Evolutionary conservation across 2,797 vertebrate species (phyloP).

Genomic region (Crenichthys baileyi): DNA sequence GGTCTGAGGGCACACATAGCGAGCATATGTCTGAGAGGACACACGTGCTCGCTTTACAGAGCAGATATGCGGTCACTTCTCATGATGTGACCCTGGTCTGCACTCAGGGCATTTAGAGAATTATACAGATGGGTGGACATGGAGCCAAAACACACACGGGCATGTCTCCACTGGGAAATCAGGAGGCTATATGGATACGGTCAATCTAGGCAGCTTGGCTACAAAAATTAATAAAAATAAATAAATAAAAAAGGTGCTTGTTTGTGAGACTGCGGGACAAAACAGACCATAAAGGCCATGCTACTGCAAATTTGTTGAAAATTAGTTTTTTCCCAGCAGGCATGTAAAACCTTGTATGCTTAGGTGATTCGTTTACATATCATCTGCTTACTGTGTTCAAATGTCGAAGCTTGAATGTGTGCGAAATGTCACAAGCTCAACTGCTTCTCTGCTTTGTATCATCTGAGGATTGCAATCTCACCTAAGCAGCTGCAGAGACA

Average conservation of each 20-base stretch:
- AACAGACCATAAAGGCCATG: background rate
- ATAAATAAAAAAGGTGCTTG: background rate
- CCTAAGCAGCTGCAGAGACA: background rate
- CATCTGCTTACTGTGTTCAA: conserved; percentile 6
- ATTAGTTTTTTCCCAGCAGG: background rate
- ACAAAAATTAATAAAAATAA: background rate
- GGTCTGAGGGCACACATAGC: conserved; percentile 39
- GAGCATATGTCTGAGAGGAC: conserved; percentile 43
- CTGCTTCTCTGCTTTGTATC: background rate
- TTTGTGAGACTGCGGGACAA: background rate
- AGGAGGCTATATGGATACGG: background rate
- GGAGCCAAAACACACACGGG: conserved; percentile 27
- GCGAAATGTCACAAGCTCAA: background rate
- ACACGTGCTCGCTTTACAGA: conserved; percentile 32
- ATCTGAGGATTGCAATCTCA: background rate
- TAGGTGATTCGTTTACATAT: background rate
- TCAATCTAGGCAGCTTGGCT: background rate
- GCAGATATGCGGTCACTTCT: conserved; percentile 25
- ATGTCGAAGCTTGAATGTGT: conserved; percentile 1
- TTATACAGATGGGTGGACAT: conserved; percentile 52
- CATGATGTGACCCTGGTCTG: conserved; percentile 19
- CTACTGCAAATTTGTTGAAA: background rate
- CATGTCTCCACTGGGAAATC: conserved; percentile 8
- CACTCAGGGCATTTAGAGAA: conserved; percentile 45
- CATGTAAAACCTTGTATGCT: background rate